Percentiles rank a stretch among this genome's conserved stretches.
Evolutionary conservation across 2,888 invertebrate species (phyloP).

Genomic region (Trichogramma dendrolimi): DNA sequence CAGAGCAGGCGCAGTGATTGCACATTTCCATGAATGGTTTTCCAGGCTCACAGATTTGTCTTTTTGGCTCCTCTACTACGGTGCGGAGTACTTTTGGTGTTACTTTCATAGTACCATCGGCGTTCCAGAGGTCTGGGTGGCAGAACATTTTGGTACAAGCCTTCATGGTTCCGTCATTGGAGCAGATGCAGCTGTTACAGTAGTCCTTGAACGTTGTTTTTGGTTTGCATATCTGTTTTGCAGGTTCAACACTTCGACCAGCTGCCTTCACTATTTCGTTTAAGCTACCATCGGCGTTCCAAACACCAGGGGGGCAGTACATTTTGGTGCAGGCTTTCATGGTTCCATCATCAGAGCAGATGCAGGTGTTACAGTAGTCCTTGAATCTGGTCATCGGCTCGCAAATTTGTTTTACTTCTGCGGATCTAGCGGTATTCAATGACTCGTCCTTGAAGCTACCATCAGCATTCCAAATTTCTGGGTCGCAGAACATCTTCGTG

Average conservation of each 20-base stretch:
- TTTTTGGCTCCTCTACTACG: too few relatives aligned
- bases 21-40: constrained; percentile 50
- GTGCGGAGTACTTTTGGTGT: background rate
- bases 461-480: constrained; percentile 5
- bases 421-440: background rate
- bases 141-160: constrained; percentile 15
- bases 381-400: background rate
- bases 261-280: background rate
- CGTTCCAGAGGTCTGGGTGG: constrained; percentile 3
- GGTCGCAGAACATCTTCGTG: constrained; percentile 21
- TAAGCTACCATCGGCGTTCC: constrained; percentile 4
- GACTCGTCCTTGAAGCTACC: background rate
- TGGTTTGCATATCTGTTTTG: constrained; percentile 19
- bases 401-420: constrained; percentile 5
- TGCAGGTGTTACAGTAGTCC: constrained; percentile 56
- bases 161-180: constrained; percentile 50
- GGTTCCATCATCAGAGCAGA: constrained; percentile 54
- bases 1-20: constrained; percentile 57
- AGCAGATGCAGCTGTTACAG: constrained; percentile 60
- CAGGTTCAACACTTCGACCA: background rate
- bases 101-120: constrained; percentile 8
- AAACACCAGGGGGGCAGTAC: constrained; percentile 18
- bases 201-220: constrained; percentile 42
- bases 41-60: constrained; percentile 9
- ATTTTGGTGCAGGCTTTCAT: constrained; percentile 54